Conservation (phyloP, 2,797 vertebrate species). For the Sus cebifrons region DNA sequence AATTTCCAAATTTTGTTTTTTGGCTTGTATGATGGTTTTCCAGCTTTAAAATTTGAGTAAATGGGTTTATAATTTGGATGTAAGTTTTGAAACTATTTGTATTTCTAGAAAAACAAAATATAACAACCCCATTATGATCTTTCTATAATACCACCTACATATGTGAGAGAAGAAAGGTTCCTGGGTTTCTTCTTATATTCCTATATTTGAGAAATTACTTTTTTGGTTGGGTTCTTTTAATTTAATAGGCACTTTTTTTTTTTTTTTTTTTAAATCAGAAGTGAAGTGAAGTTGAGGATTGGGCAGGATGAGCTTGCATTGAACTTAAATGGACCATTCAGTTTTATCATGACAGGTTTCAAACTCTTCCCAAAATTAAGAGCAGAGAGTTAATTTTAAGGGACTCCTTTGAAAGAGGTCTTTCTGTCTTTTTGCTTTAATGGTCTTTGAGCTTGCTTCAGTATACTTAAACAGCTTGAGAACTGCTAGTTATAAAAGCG, state of each 20-base stretch:
- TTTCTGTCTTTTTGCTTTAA: constrained; percentile 46
- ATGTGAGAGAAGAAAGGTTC: neutral
- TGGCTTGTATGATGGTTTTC: constrained; percentile 8
- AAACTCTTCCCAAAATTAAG: constrained; percentile 60
- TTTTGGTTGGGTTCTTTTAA: neutral
- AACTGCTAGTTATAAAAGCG: constrained; percentile 43
- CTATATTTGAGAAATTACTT: neutral
- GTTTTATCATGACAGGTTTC: constrained; percentile 78
- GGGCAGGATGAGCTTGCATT: constrained; percentile 66
- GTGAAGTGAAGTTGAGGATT: constrained; percentile 66
- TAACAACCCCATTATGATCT: neutral
- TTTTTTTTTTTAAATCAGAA: constrained; percentile 40
- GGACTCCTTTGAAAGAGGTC: constrained; percentile 9
- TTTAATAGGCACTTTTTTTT: constrained; percentile 71
- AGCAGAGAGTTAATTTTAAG: constrained; percentile 48
- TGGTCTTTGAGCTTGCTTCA: neutral
- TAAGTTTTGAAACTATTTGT: neutral
- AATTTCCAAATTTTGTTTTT: constrained; percentile 50
- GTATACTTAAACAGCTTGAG: constrained; percentile 52
- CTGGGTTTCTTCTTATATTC: constrained; percentile 21
- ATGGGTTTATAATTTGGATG: neutral
- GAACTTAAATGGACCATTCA: constrained; percentile 74
- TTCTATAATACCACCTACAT: constrained; percentile 36
- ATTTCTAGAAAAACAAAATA: constrained; percentile 17
- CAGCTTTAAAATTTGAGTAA: neutral